phyloP scores from a whole-genome alignment of 1,140 invertebrate species.

The Centruroides vittatus region DNA sequence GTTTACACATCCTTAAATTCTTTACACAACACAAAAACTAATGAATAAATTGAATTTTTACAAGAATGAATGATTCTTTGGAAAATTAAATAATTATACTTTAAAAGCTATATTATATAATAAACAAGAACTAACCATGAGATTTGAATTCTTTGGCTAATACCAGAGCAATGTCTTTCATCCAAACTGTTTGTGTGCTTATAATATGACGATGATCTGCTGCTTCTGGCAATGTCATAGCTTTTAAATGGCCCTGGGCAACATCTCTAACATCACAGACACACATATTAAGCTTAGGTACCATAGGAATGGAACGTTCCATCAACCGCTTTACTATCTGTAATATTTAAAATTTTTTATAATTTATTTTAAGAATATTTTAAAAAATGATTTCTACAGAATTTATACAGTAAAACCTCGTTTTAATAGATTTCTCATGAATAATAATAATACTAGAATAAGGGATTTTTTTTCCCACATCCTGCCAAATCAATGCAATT shows the following conservation, averaged over 20 bases:
- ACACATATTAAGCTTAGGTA: conserved; percentile 35
- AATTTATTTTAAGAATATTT: background rate
- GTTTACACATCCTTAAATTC: no score
- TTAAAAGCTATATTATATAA: no score
- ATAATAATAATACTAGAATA: no score
- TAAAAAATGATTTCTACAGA: no score
- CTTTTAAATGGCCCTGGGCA: conserved; percentile 38
- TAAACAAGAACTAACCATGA: conserved; percentile 1
- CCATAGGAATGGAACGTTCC: conserved; percentile 28
- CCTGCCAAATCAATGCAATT: no score
- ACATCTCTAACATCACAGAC: conserved; percentile 42
- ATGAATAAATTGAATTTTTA: no score
- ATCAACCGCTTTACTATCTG: conserved; percentile 11
- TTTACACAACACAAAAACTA: no score
- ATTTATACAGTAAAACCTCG: no score
- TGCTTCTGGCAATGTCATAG: conserved; percentile 35
- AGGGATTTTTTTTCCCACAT: no score
- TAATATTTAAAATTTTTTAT: background rate
- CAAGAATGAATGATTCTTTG: no score
- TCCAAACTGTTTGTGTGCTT: conserved; percentile 28
- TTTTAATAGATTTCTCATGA: no score
- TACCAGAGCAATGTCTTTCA: conserved; percentile 33
- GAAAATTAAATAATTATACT: no score
- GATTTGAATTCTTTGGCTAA: conserved; percentile 31
- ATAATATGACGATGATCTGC: conserved; percentile 35